Base-by-base conservation (phyloP, 2,888 invertebrate genomes). In the Trichogramma dendrolimi region DNA sequence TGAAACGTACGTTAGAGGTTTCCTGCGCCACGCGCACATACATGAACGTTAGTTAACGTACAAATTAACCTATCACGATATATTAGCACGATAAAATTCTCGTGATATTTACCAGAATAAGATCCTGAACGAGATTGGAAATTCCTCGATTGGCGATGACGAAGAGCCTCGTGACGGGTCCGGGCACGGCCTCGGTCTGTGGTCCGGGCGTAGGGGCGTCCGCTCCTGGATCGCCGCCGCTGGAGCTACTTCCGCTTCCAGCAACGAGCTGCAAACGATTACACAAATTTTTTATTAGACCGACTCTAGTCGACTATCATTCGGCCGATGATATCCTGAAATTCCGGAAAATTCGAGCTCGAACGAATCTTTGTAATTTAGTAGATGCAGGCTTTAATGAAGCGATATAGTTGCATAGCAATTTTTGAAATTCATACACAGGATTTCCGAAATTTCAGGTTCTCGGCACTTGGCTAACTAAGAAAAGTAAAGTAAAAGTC, bases 61-160 rank as follows among this genome's bases (percentile, higher is more conserved):
- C 27, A 27, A 27, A 27, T 27, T 27, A 27, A 27, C 27, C 27
- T 27, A 27, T 27, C 27, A 27, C 27, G 27, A 27, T 27, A 27
- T 27, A 27, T 27, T 27, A 27, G 1, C 27, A 27, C 1, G 27
- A n/a, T 3, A 27, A 27, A 27, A 27, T 27, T 2, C 3, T 27
- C 14, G 14, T 14, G 1, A 27, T 64, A 80, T 83, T 84, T 80
- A 92, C 92, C 79, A 92, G 85, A 81, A 92, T 92, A 74, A 93
- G 85, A 81, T 93, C 92, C 81, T 92, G 92, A 72, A 92, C 86
- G 72, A 93, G 86, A 80, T 92, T 92, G 73, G 92, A 90, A 73
- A 92, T 85, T 70, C 92, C 92, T 71, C 92, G 85, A 81, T 93
- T 93, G 73, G 91, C 92, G 75, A 93, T 87, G 73, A 93, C 91